Evolutionary conservation across 2,113 vertebrate species (phyloP).

Genomic region (Salvelinus namaycush): DNA sequence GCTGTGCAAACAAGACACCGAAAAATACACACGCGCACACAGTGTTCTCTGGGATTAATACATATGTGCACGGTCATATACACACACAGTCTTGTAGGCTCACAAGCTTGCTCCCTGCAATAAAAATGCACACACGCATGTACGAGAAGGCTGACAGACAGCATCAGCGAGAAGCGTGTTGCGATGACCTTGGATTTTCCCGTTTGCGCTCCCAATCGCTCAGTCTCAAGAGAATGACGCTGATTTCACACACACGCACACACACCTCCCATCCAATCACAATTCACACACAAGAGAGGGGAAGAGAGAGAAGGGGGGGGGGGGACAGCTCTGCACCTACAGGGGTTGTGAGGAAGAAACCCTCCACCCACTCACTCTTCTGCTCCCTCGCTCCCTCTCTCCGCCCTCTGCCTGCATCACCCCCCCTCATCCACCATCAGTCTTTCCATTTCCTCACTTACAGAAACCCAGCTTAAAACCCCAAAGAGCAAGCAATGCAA

Average conservation of each 20-base stretch:
- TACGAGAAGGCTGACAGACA: conserved; percentile 24
- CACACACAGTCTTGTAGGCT: conserved; percentile 58
- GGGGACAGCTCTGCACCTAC: neutral
- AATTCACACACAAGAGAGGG: conserved; percentile 2
- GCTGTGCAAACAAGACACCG: conserved; percentile 44
- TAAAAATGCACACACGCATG: conserved; percentile 43
- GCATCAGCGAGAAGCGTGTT: conserved; percentile 53
- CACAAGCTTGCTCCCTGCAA: conserved; percentile 50
- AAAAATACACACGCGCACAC: conserved; percentile 2
- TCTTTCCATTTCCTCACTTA: neutral
- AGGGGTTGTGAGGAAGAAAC: neutral
- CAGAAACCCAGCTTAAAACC: neutral
- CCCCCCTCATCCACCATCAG: neutral
- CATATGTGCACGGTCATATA: conserved; percentile 65
- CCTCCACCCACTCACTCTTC: neutral
- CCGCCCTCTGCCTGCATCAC: neutral
- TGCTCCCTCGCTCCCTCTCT: neutral
- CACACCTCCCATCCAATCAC: conserved; percentile 38
- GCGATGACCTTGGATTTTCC: conserved; percentile 77
- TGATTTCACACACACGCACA: conserved; percentile 42
- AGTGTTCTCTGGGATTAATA: conserved; percentile 46
- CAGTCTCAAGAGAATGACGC: conserved; percentile 41
- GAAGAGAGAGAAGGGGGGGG: neutral
- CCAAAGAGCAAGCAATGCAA: too few species aligned
- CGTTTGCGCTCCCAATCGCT: conserved; percentile 48